A percentile compares a stretch with the other conserved stretches of the same genome.
Evolutionary conservation across 1,140 invertebrate species (phyloP).

Genomic region (Trichonephila clavata): DNA sequence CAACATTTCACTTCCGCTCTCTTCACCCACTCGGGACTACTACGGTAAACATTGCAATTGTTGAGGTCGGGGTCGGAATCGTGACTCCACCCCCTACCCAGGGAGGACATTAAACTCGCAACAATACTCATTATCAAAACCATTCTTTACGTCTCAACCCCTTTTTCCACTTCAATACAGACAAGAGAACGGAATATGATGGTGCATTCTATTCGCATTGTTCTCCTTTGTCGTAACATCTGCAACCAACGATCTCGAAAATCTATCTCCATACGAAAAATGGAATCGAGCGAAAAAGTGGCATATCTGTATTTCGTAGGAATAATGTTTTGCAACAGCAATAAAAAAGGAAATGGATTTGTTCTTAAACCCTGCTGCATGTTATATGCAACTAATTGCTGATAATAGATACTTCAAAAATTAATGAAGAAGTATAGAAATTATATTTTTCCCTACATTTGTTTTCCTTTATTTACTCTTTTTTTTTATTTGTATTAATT

Average conservation of each 20-base stretch:
- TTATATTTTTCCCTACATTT: too few species aligned
- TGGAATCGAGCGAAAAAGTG: not conserved
- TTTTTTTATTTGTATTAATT: too few species aligned
- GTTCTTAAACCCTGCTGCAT: too few species aligned
- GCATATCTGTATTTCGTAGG: not conserved
- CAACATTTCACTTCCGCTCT: slow-evolving; percentile 38
- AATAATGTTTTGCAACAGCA: not conserved
- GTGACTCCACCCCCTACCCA: slow-evolving; percentile 28
- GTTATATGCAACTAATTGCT: too few species aligned
- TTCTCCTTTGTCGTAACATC: slow-evolving; percentile 23
- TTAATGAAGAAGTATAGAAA: too few species aligned
- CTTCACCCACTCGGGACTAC: slow-evolving; percentile 46
- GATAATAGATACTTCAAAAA: too few species aligned
- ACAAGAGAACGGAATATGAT: slow-evolving; percentile 21
- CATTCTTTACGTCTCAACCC: slow-evolving; percentile 21
- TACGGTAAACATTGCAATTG: slow-evolving; percentile 53
- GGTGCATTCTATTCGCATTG: not conserved
- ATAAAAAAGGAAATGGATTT: not conserved
- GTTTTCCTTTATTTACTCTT: too few species aligned
- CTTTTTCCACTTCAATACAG: not conserved
- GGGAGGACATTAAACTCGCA: slow-evolving; percentile 72
- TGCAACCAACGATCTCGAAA: slow-evolving; percentile 36
- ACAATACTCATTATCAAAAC: slow-evolving; percentile 71
- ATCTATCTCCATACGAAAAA: slow-evolving; percentile 19
- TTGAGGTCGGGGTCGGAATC: slow-evolving; percentile 25